These are phyloP conservation scores for Thalassoma bifasciatum DNA, from an alignment of 2,113 vertebrate species.

Conservation along the genomic window DNA sequence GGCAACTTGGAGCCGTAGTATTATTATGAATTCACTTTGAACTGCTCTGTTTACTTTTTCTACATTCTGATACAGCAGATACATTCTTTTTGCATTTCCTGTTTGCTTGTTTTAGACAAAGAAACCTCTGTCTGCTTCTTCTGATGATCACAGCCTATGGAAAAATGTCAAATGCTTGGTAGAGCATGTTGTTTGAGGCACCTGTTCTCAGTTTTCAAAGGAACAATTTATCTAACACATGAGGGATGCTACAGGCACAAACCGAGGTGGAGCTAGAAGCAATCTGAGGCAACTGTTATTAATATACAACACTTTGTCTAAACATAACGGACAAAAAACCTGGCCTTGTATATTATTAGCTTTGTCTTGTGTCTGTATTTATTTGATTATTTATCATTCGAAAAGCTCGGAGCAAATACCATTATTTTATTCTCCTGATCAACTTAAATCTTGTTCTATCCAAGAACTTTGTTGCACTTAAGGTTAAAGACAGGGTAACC, in stretches of 20 bases:
- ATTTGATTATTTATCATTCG: background rate
- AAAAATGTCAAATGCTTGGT: conserved; percentile 35
- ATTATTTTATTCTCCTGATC: conserved; percentile 4
- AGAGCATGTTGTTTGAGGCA: conserved; percentile 39
- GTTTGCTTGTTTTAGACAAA: conserved; percentile 20
- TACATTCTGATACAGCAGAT: conserved; percentile 2
- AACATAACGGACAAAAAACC: conserved; percentile 39
- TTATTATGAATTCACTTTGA: background rate
- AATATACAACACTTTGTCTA: conserved; percentile 44
- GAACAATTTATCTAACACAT: conserved; percentile 54
- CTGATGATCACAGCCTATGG: conserved; percentile 46
- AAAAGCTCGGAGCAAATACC: background rate
- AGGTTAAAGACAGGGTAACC: background rate
- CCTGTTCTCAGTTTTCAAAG: conserved; percentile 40
- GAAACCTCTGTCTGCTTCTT: conserved; percentile 18
- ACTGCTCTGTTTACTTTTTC: background rate
- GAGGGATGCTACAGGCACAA: conserved; percentile 41
- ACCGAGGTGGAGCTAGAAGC: conserved; percentile 20
- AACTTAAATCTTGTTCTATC: background rate
- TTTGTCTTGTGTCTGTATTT: background rate
- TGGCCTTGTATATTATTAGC: conserved; percentile 16
- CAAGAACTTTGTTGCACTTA: background rate
- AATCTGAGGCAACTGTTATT: conserved; percentile 50
- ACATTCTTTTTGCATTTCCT: conserved; percentile 12
- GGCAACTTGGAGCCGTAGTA: background rate